These are phyloP conservation scores for Chaetophractus vellerosus DNA, from an alignment of 2,797 vertebrate species.

Conservation along the genomic window DNA sequence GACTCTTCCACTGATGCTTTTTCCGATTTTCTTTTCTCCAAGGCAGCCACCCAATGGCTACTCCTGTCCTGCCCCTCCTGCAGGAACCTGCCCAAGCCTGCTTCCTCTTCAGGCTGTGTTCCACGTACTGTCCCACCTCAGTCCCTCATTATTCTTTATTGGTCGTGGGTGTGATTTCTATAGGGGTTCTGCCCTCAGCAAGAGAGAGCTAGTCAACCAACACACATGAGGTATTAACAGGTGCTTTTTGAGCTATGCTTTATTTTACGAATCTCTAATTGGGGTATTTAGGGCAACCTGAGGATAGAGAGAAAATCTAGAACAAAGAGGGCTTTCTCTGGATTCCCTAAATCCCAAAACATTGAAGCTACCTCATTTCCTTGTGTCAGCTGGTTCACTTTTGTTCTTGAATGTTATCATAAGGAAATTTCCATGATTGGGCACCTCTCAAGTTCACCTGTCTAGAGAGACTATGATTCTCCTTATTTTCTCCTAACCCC, in stretches of 20 bases:
- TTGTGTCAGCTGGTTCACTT: background rate
- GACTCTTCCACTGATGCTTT: background rate
- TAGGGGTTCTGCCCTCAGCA: background rate
- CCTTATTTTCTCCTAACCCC: slow-evolving; percentile 4
- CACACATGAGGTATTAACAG: background rate
- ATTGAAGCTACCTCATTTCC: background rate
- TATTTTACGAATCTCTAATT: slow-evolving; percentile 25
- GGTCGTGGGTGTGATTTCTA: background rate
- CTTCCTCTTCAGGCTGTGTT: background rate
- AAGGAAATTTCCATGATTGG: slow-evolving; percentile 52
- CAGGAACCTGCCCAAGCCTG: background rate
- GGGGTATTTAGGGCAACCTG: background rate
- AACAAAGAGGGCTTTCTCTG: background rate
- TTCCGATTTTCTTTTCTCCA: background rate
- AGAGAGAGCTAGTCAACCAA: background rate
- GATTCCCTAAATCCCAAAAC: background rate
- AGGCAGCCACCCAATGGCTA: background rate
- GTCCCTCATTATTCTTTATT: background rate
- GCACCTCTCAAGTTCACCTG: slow-evolving; percentile 1
- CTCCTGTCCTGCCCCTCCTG: background rate
- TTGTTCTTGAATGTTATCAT: slow-evolving; percentile 18
- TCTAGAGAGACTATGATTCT: slow-evolving; percentile 33
- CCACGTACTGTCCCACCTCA: background rate
- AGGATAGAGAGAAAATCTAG: background rate
- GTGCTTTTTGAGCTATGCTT: background rate